phyloP scores from a whole-genome alignment of 2,888 invertebrate genomes.

The Nephrotoma flavescens region DNA sequence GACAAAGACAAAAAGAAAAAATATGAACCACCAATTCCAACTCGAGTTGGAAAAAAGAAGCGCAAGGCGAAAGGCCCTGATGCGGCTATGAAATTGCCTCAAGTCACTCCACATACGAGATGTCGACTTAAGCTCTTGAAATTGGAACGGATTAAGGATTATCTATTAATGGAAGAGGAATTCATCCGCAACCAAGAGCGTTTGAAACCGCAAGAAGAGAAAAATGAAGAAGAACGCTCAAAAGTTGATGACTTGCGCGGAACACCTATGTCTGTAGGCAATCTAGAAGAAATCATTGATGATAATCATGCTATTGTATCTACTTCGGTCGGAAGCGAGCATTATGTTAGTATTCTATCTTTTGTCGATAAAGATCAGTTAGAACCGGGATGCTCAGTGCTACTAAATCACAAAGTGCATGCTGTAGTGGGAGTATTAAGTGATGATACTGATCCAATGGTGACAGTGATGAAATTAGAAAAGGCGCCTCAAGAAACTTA shows the following conservation, averaged over 20 bases:
- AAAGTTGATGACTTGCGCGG: conserved; percentile 98
- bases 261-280: conserved; percentile 99
- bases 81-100: conserved; percentile 92
- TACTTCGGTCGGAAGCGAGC: conserved; percentile 97
- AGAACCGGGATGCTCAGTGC: conserved; percentile 96
- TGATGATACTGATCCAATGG: conserved; percentile 99
- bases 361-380: conserved; percentile 99
- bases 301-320: conserved; percentile 99
- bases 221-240: conserved; percentile 95
- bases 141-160: conserved; percentile 96
- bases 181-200: conserved; percentile 97
- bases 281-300: conserved; percentile 97
- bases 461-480: conserved; percentile 99
- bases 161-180: conserved; percentile 96
- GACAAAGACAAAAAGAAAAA: conserved; percentile 98
- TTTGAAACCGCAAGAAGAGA: conserved; percentile 97
- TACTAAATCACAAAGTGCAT: conserved; percentile 98
- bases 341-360: conserved; percentile 96
- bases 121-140: conserved; percentile 91
- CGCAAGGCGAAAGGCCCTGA: conserved; percentile 94
- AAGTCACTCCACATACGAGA: conserved; percentile 94
- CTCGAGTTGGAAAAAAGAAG: conserved; percentile 97
- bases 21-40: conserved; percentile 98
- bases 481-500: conserved; percentile 99
- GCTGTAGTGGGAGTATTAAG: conserved; percentile 98